Base-by-base conservation (phyloP, 2,113 vertebrate genomes). In the Oncorhynchus gorbuscha region DNA sequence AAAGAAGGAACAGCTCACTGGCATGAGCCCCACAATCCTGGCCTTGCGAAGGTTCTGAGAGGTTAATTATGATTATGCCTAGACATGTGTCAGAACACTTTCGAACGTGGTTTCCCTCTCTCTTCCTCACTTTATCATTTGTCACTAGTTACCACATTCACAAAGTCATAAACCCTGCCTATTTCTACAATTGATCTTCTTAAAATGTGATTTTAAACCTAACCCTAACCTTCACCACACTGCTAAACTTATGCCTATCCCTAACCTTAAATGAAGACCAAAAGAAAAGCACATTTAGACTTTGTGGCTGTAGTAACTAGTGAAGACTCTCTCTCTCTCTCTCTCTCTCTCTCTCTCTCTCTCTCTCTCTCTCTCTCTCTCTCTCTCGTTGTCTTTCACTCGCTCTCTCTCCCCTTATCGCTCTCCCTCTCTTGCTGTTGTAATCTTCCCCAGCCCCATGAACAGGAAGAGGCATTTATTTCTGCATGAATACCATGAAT, bases 401-500 rank as follows among this genome's bases (percentile, higher is more conserved):
- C 16, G 9, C 39, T 45, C 9, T 45, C 39, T 45, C 39, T 79
- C 67, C 72, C 22, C 58, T 12, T 24, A 5, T 79, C 20, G 39
- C 26, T 26, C 6, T 45, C 61, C 28, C 32, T 73, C 16, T 73
- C 51, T 51, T 61, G 16, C 80, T 0, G 67, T 45, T 4, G 79
- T 83, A 88, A 90, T 89, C 82, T 83, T 87, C 82, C 83, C 79
- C 78, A 30, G 86, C 87, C 87, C 81, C 81, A 74, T 81, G 82
- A 86, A 83, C 85, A 83, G 87, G 80, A 89, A 77, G 79, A 89
- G 79, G 74, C 84, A 91, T 91, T 92, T 90, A 84, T 87, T 87
- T 73, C 77, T 71, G 72, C 86, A 84, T 92, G 87, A 92, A 91
- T 90, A 85, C 84, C 87, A 90, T 89, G 90, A 92, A 93, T 91